Evolutionary conservation across 2,888 invertebrate genomes (phyloP).

Genomic region (Aethes cnicana): DNA sequence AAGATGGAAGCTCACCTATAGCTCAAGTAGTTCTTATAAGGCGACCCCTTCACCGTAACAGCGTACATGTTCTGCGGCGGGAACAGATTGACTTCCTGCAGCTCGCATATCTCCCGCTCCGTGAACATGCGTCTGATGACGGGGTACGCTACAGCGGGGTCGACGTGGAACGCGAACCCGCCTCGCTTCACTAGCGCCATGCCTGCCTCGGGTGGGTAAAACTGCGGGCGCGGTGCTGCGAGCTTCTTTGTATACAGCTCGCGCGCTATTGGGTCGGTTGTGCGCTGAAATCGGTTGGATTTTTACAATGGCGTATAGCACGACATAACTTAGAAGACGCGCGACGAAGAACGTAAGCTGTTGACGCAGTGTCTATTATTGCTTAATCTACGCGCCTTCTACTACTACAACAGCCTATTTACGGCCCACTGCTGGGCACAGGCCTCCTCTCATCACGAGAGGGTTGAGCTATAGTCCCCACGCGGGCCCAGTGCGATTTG

Average conservation of each 20-base stretch:
- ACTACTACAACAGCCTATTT: too few species aligned
- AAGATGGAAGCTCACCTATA: slow-evolving; percentile 77
- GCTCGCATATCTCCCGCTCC: slow-evolving; percentile 86
- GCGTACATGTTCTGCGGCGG: slow-evolving; percentile 82
- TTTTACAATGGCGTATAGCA: background rate
- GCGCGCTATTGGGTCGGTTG: slow-evolving; percentile 83
- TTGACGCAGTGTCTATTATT: too few species aligned
- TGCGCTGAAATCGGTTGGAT: slow-evolving; percentile 73
- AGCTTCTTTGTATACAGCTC: slow-evolving; percentile 84
- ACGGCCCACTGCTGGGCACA: too few species aligned
- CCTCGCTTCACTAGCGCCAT: slow-evolving; percentile 83
- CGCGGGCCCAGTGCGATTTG: too few species aligned
- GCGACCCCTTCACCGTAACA: slow-evolving; percentile 83
- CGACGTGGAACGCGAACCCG: slow-evolving; percentile 87
- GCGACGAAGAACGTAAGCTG: too few species aligned
- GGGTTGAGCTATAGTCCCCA: too few species aligned
- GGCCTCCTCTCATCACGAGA: too few species aligned
- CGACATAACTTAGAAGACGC: too few species aligned
- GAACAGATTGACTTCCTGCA: slow-evolving; percentile 84
- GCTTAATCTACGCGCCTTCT: too few species aligned
- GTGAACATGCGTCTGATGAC: slow-evolving; percentile 85
- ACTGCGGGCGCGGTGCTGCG: slow-evolving; percentile 59
- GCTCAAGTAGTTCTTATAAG: slow-evolving; percentile 83
- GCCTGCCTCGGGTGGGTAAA: slow-evolving; percentile 80
- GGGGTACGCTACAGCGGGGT: slow-evolving; percentile 85